phyloP scores from a whole-genome alignment of 2,113 vertebrate species.

The Rhegmatorhina hoffmannsi region DNA sequence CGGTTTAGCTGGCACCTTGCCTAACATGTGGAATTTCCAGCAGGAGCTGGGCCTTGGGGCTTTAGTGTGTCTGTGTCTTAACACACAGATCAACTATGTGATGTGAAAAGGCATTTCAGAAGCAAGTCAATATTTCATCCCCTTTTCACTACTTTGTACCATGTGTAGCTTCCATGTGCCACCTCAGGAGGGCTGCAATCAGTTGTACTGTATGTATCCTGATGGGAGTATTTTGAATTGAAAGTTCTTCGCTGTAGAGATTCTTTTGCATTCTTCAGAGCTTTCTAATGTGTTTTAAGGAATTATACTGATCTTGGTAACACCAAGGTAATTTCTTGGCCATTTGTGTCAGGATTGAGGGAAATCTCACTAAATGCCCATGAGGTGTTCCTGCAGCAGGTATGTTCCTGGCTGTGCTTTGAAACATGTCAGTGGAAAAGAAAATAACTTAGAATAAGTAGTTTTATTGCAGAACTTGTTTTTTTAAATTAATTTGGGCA shows the following conservation, averaged over 20 bases:
- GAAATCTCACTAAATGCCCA: not conserved
- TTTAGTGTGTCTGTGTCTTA: not conserved
- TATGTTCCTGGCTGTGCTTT: not conserved
- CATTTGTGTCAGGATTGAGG: not conserved
- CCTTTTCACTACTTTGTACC: not conserved
- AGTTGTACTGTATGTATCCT: not conserved
- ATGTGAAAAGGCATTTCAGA: not conserved
- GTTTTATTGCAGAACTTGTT: conserved; percentile 1
- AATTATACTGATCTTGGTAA: not conserved
- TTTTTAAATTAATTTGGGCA: conserved; percentile 1
- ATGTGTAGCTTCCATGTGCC: not conserved
- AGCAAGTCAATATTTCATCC: not conserved
- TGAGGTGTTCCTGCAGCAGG: not conserved
- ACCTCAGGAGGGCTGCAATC: not conserved
- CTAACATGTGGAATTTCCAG: not conserved
- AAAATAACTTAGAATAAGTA: conserved; percentile 32
- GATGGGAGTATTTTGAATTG: not conserved
- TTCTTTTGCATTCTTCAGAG: not conserved
- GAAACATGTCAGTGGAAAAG: not conserved
- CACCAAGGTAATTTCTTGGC: not conserved
- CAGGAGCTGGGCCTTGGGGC: not conserved
- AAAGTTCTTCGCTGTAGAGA: not conserved
- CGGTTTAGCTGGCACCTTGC: not conserved
- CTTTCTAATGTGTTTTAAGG: not conserved
- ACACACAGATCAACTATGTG: not conserved